Conservation (phyloP, 1,140 invertebrate genomes). For the Lepidotrigona ventralis region DNA sequence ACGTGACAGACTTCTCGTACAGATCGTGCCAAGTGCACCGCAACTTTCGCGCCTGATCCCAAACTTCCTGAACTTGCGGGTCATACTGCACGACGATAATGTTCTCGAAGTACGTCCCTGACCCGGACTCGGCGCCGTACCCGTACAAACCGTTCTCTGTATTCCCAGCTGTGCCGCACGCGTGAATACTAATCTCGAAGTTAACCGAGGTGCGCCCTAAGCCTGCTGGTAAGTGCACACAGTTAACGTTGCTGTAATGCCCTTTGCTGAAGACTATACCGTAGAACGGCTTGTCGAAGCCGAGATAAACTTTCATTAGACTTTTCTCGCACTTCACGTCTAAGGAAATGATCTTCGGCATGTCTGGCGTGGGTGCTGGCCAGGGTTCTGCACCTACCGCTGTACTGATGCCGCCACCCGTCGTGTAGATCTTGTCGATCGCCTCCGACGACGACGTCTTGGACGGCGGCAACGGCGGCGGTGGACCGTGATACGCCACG, state of each 20-base stretch:
- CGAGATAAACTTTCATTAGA: constrained; percentile 94
- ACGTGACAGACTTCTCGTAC: constrained; percentile 97
- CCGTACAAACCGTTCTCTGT: constrained; percentile 93
- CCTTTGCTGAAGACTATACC: constrained; percentile 97
- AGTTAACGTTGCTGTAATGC: constrained; percentile 94
- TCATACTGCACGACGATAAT: constrained; percentile 97
- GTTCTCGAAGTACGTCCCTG: constrained; percentile 96
- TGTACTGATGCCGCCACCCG: constrained; percentile 67
- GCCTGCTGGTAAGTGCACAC: constrained; percentile 93
- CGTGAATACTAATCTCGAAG: constrained; percentile 94
- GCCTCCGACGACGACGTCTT: constrained; percentile 75
- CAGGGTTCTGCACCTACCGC: constrained; percentile 84
- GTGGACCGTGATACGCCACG: constrained; percentile 85
- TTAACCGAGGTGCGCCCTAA: constrained; percentile 91
- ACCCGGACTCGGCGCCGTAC: constrained; percentile 90
- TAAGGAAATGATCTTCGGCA: constrained; percentile 94
- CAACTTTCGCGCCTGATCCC: constrained; percentile 96
- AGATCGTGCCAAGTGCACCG: constrained; percentile 97
- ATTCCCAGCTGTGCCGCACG: constrained; percentile 94
- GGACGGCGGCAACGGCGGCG: constrained; percentile 82
- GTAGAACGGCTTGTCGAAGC: constrained; percentile 96
- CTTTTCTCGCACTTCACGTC: constrained; percentile 97
- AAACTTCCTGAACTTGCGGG: constrained; percentile 96
- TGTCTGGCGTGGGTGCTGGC: constrained; percentile 89
- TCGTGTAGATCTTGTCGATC: constrained; percentile 82